Evolutionary conservation across 1,140 invertebrate species (phyloP), one percentile per base, ranked within the genome.

Genomic region (Caenorhabditis brenneri): DNA sequence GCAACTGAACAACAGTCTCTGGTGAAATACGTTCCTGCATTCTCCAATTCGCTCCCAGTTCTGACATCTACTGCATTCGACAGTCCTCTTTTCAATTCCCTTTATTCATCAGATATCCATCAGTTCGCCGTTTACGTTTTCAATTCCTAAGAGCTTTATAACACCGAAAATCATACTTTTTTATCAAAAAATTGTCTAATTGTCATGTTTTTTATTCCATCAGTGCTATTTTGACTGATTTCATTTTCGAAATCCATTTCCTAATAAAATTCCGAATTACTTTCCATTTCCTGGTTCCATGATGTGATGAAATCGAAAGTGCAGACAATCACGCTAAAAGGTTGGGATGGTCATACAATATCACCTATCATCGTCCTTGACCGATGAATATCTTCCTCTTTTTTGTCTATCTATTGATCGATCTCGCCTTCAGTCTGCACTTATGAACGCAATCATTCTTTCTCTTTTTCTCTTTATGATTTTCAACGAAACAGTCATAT

Each of bases 61-160:
- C 46, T 89, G 2, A 55, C 83, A 7, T 49, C 69, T 19, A 83
- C 60, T 36, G 46, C 53, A 10, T 82, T 86, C 58, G 88, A 88
- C 78, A 86, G 87, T 53, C 83, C 84, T 7, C 81, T 90, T 24
- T 86, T 88, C 49, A 82, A 84, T 27, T 58, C 60, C 29, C 42
- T 89, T n/a, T 82, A 42, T 74, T 88, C 85, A 22, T 53, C 86
- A 2, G 88, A 90, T 53, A 82, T 89, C 9, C 85, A 89, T 85
- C 79, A 84, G 60, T 89, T 88, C 80, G 80, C 82, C 16, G 51
- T 81, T 19, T 55, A 65, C 2, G 86, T 84, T n/a, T 88, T 86
- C 33, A 84, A 85, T 46, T 74, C 65, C 2, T 74, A 74, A 74
- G 19, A 15, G 3, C 15, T 19, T 22, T 27, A 1, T 46, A 24